Evolutionary conservation across 1,140 invertebrate genomes (phyloP).

Genomic region (Arion vulgaris): DNA sequence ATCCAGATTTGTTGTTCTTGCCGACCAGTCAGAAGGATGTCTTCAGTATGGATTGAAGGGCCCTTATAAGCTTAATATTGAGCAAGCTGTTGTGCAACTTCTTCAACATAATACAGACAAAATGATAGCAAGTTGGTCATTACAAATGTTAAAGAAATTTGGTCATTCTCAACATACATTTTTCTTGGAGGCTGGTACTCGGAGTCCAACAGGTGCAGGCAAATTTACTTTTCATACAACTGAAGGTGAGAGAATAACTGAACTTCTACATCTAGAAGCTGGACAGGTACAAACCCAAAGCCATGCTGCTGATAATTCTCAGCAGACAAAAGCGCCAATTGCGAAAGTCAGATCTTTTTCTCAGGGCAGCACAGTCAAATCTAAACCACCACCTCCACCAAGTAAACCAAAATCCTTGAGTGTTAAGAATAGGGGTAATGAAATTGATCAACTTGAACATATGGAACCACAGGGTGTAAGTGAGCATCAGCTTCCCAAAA

Average conservation of each 20-base stretch:
- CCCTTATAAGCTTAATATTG: not conserved
- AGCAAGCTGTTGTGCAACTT: not conserved
- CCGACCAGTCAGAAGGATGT: not conserved
- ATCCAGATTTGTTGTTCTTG: not conserved
- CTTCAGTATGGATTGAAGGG: not conserved
- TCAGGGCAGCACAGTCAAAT: not conserved
- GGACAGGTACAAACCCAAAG: not conserved
- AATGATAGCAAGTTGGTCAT: not conserved
- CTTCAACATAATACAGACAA: not conserved
- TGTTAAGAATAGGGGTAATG: not conserved
- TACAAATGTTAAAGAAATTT: conserved; percentile 1
- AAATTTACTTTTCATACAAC: not conserved
- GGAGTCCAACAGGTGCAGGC: not conserved
- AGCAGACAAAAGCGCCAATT: not conserved
- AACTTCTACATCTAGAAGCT: not conserved
- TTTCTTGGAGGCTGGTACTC: not conserved
- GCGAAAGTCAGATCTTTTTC: not conserved
- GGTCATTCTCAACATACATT: not conserved
- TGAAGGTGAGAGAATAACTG: not conserved
- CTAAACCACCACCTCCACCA: not conserved
- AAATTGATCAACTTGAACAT: not conserved
- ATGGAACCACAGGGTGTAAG: not conserved
- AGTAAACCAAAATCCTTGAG: not conserved
- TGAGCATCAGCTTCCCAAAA: not conserved
- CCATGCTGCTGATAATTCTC: not conserved